Evolutionary conservation across 1,140 invertebrate species (phyloP).

Genomic region (Drosophila insularis): DNA sequence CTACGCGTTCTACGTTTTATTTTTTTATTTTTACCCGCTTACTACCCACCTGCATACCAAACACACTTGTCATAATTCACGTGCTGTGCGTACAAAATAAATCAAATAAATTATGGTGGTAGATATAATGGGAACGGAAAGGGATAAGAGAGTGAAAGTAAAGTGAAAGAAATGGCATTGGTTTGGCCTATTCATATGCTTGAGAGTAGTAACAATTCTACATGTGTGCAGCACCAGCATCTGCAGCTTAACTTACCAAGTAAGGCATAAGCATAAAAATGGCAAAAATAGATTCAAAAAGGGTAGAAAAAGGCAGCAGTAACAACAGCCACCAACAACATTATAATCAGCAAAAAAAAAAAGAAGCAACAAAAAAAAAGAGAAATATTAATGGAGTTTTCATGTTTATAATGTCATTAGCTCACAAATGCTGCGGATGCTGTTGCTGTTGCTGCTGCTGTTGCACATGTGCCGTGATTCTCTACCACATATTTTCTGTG

Average conservation of each 20-base stretch:
- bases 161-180: conserved; percentile 63
- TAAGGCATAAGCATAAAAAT: conserved; percentile 34
- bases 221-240: conserved; percentile 21
- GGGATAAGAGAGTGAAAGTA: conserved; percentile 30
- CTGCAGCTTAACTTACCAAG: conserved; percentile 21
- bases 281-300: conserved; percentile 16
- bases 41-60: conserved; percentile 8
- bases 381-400: conserved; percentile 80
- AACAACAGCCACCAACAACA: conserved; percentile 43
- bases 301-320: conserved; percentile 56
- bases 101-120: conserved; percentile 79
- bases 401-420: conserved; percentile 82
- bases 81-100: conserved; percentile 74
- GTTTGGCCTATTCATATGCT: conserved; percentile 65
- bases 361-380: neutral
- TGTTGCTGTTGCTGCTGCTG: conserved; percentile 44
- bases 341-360: conserved; percentile 56
- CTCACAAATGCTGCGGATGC: conserved; percentile 72
- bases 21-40: neutral
- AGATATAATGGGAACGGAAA: conserved; percentile 4
- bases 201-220: conserved; percentile 10
- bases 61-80: conserved; percentile 36
- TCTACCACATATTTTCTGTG: conserved; percentile 72
- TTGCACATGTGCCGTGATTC: conserved; percentile 74
- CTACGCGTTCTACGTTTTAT: neutral